phyloP scores from a whole-genome alignment of 2,888 invertebrate species.

The Sceliomorpha sp. region DNA sequence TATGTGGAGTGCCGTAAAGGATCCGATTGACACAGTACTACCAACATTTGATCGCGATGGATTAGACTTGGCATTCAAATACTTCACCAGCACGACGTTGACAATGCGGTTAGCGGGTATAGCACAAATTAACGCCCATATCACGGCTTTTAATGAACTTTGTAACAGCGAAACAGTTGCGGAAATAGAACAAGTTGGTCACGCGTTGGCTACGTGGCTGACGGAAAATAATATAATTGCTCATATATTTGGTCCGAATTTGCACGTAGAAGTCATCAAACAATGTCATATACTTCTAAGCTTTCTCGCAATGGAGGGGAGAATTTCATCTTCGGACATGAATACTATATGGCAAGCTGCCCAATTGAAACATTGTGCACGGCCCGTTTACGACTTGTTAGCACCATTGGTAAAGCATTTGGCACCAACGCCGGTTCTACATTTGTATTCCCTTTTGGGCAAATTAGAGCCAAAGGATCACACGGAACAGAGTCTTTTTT shows the following conservation, averaged over 20 bases:
- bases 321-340: conserved; percentile 93
- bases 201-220: conserved; percentile 93
- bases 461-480: conserved; percentile 94
- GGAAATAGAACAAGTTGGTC: conserved; percentile 92
- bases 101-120: conserved; percentile 97
- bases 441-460: conserved; percentile 92
- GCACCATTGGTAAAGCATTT: conserved; percentile 94
- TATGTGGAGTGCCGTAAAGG: conserved; percentile 97
- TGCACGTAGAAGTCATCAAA: conserved; percentile 97
- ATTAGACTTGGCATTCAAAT: conserved; percentile 95
- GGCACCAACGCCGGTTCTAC: conserved; percentile 92
- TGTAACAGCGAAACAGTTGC: conserved; percentile 93
- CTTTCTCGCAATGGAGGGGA: conserved; percentile 94
- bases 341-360: conserved; percentile 97
- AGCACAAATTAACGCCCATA: conserved; percentile 96
- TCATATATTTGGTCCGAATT: conserved; percentile 97
- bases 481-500: conserved; percentile 93
- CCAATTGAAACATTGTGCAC: conserved; percentile 96
- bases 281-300: conserved; percentile 96
- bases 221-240: conserved; percentile 94
- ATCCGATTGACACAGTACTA: conserved; percentile 91
- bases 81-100: conserved; percentile 95
- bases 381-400: conserved; percentile 94
- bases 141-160: conserved; percentile 94
- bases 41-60: conserved; percentile 93